These are phyloP conservation scores for Nannoperca australis DNA, from an alignment of 2,797 vertebrate genomes.

Conservation along the genomic window DNA sequence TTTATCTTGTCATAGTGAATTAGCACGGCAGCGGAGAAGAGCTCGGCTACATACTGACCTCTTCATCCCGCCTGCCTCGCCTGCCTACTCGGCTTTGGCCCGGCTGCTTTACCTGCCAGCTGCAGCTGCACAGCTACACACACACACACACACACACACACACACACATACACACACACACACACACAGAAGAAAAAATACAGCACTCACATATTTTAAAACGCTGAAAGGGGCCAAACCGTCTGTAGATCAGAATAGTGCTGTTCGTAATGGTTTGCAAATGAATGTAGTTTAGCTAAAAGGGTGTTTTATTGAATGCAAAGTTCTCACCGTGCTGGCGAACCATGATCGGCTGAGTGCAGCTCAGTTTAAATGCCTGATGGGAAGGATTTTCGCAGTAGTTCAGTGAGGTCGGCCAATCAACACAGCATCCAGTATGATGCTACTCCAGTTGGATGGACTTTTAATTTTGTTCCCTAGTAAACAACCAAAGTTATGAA, in stretches of 20 bases:
- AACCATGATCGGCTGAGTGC: constrained; percentile 46
- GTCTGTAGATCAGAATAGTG: constrained; percentile 16
- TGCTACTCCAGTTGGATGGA: background rate
- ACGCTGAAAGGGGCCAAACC: constrained; percentile 50
- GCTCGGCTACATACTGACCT: constrained; percentile 92
- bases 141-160: too few species aligned
- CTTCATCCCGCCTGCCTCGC: constrained; percentile 89
- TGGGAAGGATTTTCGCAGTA: constrained; percentile 35
- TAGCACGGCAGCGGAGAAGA: constrained; percentile 86
- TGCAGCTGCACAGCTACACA: constrained; percentile 27
- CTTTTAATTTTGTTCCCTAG: background rate
- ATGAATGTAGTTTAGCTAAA: constrained; percentile 53
- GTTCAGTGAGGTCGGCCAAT: constrained; percentile 37
- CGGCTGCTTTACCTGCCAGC: constrained; percentile 56
- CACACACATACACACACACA: constrained; percentile 6
- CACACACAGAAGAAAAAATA: background rate
- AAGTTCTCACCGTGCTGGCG: constrained; percentile 19
- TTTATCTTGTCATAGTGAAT: constrained; percentile 99
- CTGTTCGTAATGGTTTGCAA: constrained; percentile 49
- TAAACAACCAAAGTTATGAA: constrained; percentile 2
- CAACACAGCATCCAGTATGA: constrained; percentile 14
- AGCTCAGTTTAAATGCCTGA: constrained; percentile 41
- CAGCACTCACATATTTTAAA: constrained; percentile 23
- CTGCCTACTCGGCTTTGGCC: constrained; percentile 62
- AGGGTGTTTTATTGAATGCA: constrained; percentile 37